Conservation (phyloP, 2,888 invertebrate genomes). For the Yponomeuta sedellus region DNA sequence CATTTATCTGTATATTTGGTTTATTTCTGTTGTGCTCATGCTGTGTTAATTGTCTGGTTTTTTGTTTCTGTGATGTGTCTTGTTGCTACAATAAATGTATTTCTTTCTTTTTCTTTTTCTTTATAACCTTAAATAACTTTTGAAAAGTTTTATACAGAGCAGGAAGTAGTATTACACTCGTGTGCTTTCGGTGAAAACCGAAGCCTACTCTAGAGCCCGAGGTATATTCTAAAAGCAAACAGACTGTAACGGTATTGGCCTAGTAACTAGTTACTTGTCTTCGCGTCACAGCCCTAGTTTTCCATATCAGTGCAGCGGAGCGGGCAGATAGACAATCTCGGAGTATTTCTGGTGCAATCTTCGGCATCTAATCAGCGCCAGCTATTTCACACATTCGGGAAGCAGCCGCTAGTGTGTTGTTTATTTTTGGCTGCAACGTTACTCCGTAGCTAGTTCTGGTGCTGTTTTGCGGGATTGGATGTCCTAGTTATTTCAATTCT, state of each 20-base stretch:
- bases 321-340: conserved; percentile 2
- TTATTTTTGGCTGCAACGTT: background rate
- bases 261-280: background rate
- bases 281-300: background rate
- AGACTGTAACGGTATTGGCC: background rate
- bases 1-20: no score
- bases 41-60: no score
- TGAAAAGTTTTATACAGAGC: no score
- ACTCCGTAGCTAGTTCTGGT: background rate
- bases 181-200: no score
- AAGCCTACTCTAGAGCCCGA: no score
- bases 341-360: conserved; percentile 8
- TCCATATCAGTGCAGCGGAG: background rate
- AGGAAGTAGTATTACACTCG: no score
- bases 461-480: background rate
- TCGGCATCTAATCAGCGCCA: conserved; percentile 11
- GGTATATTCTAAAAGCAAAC: no score
- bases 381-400: background rate
- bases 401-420: background rate
- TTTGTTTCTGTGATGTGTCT: no score
- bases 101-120: no score
- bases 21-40: no score
- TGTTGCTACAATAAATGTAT: no score
- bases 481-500: background rate
- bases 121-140: no score